Base-by-base conservation (phyloP, 2,888 invertebrate species). In the Neocrepidodera transversa region DNA sequence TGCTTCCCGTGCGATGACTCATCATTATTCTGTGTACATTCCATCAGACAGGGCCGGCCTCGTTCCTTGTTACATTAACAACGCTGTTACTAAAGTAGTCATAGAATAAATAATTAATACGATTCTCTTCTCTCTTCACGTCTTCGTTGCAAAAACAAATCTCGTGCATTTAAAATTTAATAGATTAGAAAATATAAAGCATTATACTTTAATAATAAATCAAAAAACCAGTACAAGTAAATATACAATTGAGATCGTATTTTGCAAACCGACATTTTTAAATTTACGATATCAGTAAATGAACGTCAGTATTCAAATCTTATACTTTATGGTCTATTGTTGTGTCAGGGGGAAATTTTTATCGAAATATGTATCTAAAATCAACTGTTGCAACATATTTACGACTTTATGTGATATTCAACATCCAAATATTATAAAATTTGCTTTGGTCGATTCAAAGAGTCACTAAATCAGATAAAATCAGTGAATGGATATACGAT, bases 261-360 rank as follows among this genome's bases (percentile, higher is more conserved):
- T 42, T 52, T 28, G 23, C 20, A 43, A 14, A 43, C 43, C 17
- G 53, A 53, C 52, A 52, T 56, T 63, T 42, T 30, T 13, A 38
- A 59, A 63, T 59, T 63, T 59, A 63, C 30, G 57, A 47, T 45
- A 26, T 50, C 52, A 51, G 51, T 54, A 54, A 60, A 59, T 49
- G 50, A 58, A 51, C 23, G 10, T 35, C 58, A 32, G 40, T 52
- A 63, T 63, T 60, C 55, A 56, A 55, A 63, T 58, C 50, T 52
- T 45, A 48, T 45, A 43, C 42, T 63, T 63, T 60, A 60, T 53
- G 40, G 18, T 23, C 60, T 50, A 63, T 63, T 63, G 63, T 60
- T 35, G 52, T 58, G 63, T 63, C 63, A 63, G 18, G 20, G 47
- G 20, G 23, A 54, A 59, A 26, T 62, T 62, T 62, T 62, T 57